Evolutionary conservation across 2,113 vertebrate species (phyloP), one percentile per base, ranked within the genome.

Genomic region (Oryzias javanicus): DNA sequence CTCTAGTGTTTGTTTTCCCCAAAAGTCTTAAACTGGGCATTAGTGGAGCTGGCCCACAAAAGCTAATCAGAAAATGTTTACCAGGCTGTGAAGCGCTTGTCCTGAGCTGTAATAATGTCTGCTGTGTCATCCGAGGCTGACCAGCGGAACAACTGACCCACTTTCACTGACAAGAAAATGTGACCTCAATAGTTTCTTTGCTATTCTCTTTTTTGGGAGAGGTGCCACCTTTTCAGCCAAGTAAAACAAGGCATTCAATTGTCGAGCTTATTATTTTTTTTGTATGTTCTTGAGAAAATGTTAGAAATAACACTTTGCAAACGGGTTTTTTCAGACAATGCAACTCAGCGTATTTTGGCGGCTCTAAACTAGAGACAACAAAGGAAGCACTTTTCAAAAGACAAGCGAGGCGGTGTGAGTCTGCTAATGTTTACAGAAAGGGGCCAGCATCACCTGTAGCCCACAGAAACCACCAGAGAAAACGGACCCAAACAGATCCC

Each of bases 131-230:
- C 46, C 4, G 65, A 68, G 67, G 56, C 74, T 73, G 76, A 80
- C 72, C 79, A 64, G 64, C 53, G 50, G 60, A 72, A 81, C 65
- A 64, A 70, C 68, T 79, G 86, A 86, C 88, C 89, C 83, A 89
- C 77, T 89, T 90, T 78, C 63, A 47, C 60, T 70, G 70, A 85
- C 66, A 71, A 81, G 78, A 72, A 81, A 81, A 77, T 41, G 57
- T 87, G 85, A 83, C 83, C 82, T 90, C 85, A 78, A 83, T 86
- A 84, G 81, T 74, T 84, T 62, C 79, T 82, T 78, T 73, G 59
- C 74, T 61, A 20, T 76, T 78, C 69, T 85, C n/a, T 3, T 35
- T 79, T 61, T 22, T 25, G 52, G 66, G 55, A 72, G 67, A 53
- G 71, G 60, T 24, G 25, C 64, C 41, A 72, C 68, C 61, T 70